Evolutionary conservation across 2,113 vertebrate genomes (phyloP), one percentile per base, ranked within the genome.

Genomic region (Onychorhynchus coronatus): DNA sequence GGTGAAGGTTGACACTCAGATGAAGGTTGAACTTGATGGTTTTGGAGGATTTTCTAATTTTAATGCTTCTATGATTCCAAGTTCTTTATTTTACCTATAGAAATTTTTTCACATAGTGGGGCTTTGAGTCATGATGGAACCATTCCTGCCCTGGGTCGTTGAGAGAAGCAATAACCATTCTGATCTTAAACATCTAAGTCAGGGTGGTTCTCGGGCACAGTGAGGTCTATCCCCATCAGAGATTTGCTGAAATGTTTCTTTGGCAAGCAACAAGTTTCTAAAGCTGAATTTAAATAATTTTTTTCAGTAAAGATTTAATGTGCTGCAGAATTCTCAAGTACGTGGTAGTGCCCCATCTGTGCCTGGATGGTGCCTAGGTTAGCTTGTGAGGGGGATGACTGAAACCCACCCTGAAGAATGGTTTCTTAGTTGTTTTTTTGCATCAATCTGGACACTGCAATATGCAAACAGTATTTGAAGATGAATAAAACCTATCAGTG

Each of bases 351-450:
- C 2, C 50, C 63, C 11, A 9, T 31, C 9, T n/a, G 10, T 73
- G 22, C 3, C 24, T 1, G 0, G 24, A 6, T 25, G 9, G 22
- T 30, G 5, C 8, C n/a, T 9, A 10, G 27, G 49, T 76, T n/a
- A 86, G 21, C 23, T 8, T 58, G 20, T 11, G 59, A 28, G 61
- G 4, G 16, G 7, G 14, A 30, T 59, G 28, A 28, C 10, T 27
- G 30, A 86, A 62, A 68, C 7, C 3, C 17, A 47, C 15, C 14
- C 42, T 11, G 27, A 73, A 76, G 2, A 89, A 59, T 3, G 9
- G 2, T 80, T 39, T 63, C 28, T 24, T 31, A 12, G 12, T 22
- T 41, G 39, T 8, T 20, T 67, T 72, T 72, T 49, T 85, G 8
- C 27, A 53, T 9, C 16, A 63, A 13, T n/a, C 52, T 81, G 15